phyloP scores from a whole-genome alignment of 2,888 invertebrate species.

The Rhorus exstirpatorius region DNA sequence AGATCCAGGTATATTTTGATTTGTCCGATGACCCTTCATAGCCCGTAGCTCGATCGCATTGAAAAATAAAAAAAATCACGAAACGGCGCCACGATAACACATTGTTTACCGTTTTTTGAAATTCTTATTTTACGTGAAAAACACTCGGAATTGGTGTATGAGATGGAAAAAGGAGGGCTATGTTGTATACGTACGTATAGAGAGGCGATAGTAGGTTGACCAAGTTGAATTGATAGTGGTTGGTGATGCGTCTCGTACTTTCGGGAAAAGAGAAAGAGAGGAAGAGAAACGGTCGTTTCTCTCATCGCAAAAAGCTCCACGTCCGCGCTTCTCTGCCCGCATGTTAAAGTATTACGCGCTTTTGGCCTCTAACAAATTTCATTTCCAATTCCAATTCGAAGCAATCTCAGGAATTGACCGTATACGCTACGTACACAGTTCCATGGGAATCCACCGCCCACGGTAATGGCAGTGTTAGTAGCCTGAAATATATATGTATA shows the following conservation, averaged over 20 bases:
- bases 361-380: conserved; percentile 79
- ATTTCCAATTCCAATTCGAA: conserved; percentile 80
- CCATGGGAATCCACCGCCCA: conserved; percentile 7
- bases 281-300: conserved; percentile 43
- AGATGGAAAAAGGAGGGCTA: background rate
- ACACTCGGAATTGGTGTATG: background rate
- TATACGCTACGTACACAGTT: conserved; percentile 53
- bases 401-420: conserved; percentile 79
- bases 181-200: background rate
- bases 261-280: background rate
- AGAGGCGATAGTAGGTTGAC: background rate
- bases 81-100: too few relatives aligned
- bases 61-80: too few relatives aligned
- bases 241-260: conserved; percentile 4
- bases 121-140: background rate
- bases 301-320: conserved; percentile 48
- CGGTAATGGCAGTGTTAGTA: conserved; percentile 14
- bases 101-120: background rate
- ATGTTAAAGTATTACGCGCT: conserved; percentile 62
- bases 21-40: too few relatives aligned
- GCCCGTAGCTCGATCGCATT: too few relatives aligned
- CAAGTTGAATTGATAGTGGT: conserved; percentile 24
- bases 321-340: background rate
- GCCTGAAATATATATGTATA: conserved; percentile 1
- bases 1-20: too few relatives aligned